phyloP scores from a whole-genome alignment of 2,888 invertebrate species.

The Dysmachus trigonus region DNA sequence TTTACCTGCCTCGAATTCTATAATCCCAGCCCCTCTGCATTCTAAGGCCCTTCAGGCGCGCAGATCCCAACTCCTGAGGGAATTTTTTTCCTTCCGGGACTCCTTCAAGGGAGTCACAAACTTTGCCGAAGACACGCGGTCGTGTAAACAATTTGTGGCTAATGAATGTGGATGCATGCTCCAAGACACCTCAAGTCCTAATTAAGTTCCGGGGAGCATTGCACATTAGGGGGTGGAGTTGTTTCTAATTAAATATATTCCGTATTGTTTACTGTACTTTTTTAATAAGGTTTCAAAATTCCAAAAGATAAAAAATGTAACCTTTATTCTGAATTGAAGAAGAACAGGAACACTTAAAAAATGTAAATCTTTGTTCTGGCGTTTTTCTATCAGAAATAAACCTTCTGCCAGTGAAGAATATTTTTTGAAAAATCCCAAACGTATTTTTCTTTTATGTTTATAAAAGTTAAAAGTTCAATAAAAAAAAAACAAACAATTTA shows the following conservation, averaged over 20 bases:
- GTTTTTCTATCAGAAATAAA: too few relatives aligned
- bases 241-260: not conserved
- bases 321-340: too few relatives aligned
- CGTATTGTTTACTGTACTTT: too few relatives aligned
- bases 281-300: too few relatives aligned
- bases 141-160: not conserved
- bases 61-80: not conserved
- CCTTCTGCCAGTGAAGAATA: too few relatives aligned
- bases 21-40: not conserved
- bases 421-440: too few relatives aligned
- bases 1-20: not conserved
- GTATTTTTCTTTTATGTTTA: too few relatives aligned
- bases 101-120: not conserved
- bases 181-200: not conserved
- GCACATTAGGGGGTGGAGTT: not conserved
- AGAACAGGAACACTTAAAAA: too few relatives aligned
- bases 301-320: too few relatives aligned
- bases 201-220: not conserved
- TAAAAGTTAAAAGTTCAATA: too few relatives aligned
- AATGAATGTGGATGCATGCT: slow-evolving; percentile 7
- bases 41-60: not conserved
- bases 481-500: too few relatives aligned
- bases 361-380: too few relatives aligned
- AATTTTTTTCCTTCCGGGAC: not conserved
- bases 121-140: not conserved